Evolutionary conservation across 37 sponge, comb jelly and placozoan genomes (phyloP), one percentile per base, ranked within the genome.

Genomic region (Agelas oroides): DNA sequence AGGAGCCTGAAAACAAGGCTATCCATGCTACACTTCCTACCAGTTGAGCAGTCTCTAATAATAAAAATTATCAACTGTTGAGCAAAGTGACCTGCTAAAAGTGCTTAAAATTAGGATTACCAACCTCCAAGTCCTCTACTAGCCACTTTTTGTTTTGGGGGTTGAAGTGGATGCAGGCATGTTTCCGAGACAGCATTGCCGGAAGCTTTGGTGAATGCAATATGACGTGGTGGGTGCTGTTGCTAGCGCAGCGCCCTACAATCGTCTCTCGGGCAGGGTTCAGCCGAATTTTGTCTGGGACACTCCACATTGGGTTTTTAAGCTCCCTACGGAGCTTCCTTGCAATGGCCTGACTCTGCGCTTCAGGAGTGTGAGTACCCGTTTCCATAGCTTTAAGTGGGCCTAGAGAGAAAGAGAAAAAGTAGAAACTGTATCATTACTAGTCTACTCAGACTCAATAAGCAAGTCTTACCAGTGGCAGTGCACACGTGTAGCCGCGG

Each of bases 111-210:
- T 46, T 46, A 46, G 46, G 8, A 46, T 8, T 30, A 76, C 19
- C 61, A 56, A 80, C 88, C 81, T 87, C 65, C 28, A 76, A 46
- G 46, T 87, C 75, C 55, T 73, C 53, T 3, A 87, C n/a, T n/a
- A 31, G 58, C 83, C 83, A 87, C 46, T 87, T 59, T 25, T 41
- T 68, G 17, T 19, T 61, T 17, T 5, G 36, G 13, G 3, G n/a
- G 61, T 77, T 54, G 40, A 53, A 82, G 27, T 30, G 31, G 24
- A 88, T 74, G 32, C 35, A 39, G 30, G 83, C 83, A 38, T 82
- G 89, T n/a, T 70, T 59, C 52, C 88, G 36, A 31, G 89, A 88
- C 14, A 88, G 30, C 71, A 82, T 76, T 31, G 60, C 32, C 3
- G 76, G 81, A 23, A 79, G 63, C 34, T 74, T 73, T 19, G 58